Conservation (phyloP, 2,888 invertebrate genomes). For the Patella ulyssiponensis region DNA sequence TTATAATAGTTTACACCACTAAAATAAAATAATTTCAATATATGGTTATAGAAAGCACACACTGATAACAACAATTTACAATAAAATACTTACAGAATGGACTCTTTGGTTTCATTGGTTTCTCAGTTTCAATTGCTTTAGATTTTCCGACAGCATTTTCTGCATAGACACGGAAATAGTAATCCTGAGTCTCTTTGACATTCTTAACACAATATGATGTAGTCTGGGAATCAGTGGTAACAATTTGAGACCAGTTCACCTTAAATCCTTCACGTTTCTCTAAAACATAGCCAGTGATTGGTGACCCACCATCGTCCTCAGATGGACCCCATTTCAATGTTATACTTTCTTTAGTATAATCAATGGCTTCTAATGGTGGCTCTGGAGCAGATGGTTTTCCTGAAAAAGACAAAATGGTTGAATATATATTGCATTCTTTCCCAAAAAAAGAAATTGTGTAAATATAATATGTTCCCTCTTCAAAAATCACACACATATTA, state of each 20-base stretch:
- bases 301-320: constrained; percentile 83
- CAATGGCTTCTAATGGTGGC: constrained; percentile 55
- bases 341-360: constrained; percentile 50
- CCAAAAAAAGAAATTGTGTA: no score
- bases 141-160: constrained; percentile 88
- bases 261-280: constrained; percentile 80
- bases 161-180: constrained; percentile 89
- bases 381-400: constrained; percentile 60
- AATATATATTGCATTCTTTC: no score
- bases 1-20: no score
- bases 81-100: constrained; percentile 59
- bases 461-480: neutral
- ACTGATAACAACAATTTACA: neutral
- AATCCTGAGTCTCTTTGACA: constrained; percentile 85
- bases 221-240: constrained; percentile 74
- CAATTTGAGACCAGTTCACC: constrained; percentile 55
- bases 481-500: neutral
- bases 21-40: no score
- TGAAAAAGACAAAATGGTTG: constrained; percentile 17
- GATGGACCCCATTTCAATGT: constrained; percentile 61
- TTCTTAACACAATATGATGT: constrained; percentile 69
- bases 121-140: constrained; percentile 76
- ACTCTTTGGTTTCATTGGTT: constrained; percentile 58
- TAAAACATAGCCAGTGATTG: constrained; percentile 84
- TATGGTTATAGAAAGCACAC: no score